Percentiles rank a stretch among this genome's conserved stretches.
Conservation (phyloP, 2,113 vertebrate genomes). For the Sciurus niger region DNA sequence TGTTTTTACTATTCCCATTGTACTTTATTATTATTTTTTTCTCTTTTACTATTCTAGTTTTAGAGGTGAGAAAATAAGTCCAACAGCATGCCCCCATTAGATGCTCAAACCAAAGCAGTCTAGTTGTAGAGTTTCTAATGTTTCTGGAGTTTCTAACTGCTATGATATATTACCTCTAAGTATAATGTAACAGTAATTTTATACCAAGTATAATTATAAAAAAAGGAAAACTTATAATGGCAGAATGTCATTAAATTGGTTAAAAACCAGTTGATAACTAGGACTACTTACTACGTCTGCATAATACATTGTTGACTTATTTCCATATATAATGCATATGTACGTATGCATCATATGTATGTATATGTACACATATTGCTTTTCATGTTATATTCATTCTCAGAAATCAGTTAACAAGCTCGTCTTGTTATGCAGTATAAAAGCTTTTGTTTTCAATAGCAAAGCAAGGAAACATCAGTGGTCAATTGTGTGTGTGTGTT, state of each 20-base stretch:
- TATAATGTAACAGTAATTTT: not conserved
- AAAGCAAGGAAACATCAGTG: not conserved
- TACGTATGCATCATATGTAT: not conserved
- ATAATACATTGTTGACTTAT: not conserved
- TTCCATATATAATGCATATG: not conserved
- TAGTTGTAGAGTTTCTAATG: not conserved
- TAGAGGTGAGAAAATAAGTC: not conserved
- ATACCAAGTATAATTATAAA: not conserved
- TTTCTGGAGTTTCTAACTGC: not conserved
- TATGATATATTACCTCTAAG: not conserved
- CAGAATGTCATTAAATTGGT: constrained; percentile 17
- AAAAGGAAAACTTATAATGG: not conserved
- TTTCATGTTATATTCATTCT: not conserved
- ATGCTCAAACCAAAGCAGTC: not conserved
- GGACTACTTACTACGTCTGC: not conserved
- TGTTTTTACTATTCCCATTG: not conserved
- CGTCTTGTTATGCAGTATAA: not conserved
- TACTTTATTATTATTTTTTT: too few relatives aligned
- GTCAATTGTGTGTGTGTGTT: not conserved
- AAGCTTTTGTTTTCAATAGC: not conserved
- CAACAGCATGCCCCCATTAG: not conserved
- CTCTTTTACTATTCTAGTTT: not conserved
- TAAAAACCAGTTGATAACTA: not conserved
- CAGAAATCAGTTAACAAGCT: not conserved
- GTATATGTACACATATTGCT: not conserved